phyloP scores from a whole-genome alignment of 92 coral and sea anemone genomes.

The Pocillopora grandis region DNA sequence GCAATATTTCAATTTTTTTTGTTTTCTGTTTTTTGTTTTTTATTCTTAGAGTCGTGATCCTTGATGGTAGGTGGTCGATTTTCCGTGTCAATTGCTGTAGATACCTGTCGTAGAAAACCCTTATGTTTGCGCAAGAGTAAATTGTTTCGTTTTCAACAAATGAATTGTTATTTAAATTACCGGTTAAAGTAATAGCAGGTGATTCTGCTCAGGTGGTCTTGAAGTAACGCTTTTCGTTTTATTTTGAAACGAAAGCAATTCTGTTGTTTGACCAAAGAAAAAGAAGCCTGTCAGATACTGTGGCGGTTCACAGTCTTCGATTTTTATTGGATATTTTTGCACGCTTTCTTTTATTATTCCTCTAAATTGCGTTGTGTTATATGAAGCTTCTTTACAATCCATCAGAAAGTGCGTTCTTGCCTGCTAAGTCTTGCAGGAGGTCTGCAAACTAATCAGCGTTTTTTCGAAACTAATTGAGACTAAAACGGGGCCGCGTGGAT shows the following conservation, averaged over 20 bases:
- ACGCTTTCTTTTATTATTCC: background rate
- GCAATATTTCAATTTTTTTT: no score
- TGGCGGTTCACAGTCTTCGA: background rate
- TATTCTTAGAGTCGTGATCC: no score
- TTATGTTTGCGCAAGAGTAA: background rate
- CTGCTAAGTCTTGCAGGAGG: background rate
- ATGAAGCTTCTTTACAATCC: background rate
- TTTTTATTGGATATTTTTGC: background rate
- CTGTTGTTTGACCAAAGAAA: background rate
- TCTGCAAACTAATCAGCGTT: conserved; percentile 19
- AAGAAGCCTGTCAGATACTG: background rate
- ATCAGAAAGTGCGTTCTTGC: background rate
- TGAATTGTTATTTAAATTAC: background rate
- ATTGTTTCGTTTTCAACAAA: background rate
- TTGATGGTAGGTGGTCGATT: no score
- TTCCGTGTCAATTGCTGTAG: no score
- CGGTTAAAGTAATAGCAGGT: background rate
- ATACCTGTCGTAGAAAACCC: no score
- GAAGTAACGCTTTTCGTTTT: background rate
- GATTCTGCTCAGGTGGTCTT: conserved; percentile 15
- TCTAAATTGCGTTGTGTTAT: background rate
- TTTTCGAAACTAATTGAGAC: background rate
- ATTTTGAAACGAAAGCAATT: background rate
- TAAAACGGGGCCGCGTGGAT: background rate
- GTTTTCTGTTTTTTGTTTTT: no score